phyloP scores from a whole-genome alignment of 2,888 invertebrate species.

The Achlya flavicornis region DNA sequence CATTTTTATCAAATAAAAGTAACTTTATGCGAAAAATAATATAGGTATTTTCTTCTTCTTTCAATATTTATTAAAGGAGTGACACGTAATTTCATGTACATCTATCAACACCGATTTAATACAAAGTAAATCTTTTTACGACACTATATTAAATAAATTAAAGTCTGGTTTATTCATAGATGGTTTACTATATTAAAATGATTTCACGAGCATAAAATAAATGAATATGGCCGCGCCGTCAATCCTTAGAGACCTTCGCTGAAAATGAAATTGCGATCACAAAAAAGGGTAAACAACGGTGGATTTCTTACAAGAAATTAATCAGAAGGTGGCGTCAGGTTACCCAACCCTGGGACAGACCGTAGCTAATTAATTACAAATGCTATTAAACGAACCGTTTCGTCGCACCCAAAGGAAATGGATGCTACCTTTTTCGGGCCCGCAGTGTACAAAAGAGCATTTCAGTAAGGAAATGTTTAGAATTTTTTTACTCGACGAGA shows the following conservation, averaged over 20 bases:
- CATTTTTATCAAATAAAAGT: too few relatives aligned
- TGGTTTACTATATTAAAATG: not conserved
- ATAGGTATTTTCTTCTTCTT: not conserved
- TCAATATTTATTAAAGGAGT: not conserved
- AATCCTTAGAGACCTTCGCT: not conserved
- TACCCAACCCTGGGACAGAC: constrained; percentile 24
- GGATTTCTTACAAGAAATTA: constrained; percentile 30
- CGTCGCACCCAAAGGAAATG: constrained; percentile 39
- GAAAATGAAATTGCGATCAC: constrained; percentile 9
- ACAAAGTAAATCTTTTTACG: not conserved
- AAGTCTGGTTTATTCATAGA: too few relatives aligned
- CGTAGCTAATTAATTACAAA: constrained; percentile 62
- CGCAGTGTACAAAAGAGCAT: constrained; percentile 26
- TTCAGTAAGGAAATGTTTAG: constrained; percentile 11
- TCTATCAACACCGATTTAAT: not conserved
- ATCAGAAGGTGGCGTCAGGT: constrained; percentile 40
- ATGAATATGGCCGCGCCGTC: not conserved
- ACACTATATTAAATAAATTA: not conserved
- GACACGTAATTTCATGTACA: not conserved
- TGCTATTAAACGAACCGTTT: constrained; percentile 55
- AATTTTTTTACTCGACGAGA: constrained; percentile 11
- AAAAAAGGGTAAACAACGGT: constrained; percentile 17
- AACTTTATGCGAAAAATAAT: too few relatives aligned
- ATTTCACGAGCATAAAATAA: not conserved
- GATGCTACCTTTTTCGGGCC: constrained; percentile 40